Evolutionary conservation across 2,888 invertebrate species (phyloP).

Genomic region (Sarcophaga carnaria): DNA sequence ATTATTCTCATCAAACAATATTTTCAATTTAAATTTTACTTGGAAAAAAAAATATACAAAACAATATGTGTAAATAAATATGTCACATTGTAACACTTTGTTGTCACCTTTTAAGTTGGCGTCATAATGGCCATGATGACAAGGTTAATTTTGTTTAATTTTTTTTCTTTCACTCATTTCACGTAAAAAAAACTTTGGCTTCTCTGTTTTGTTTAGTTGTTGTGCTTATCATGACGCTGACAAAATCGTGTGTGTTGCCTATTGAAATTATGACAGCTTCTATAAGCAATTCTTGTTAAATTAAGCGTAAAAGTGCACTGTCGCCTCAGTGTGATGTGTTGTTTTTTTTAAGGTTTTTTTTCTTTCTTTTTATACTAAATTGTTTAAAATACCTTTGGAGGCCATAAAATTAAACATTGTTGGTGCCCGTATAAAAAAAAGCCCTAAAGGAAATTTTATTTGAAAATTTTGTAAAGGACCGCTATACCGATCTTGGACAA

Average conservation of each 20-base stretch:
- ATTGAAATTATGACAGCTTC: constrained; percentile 73
- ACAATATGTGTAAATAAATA: background rate
- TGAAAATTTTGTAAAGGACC: background rate
- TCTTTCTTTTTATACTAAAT: background rate
- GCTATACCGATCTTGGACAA: too few relatives aligned
- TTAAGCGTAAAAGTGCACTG: constrained; percentile 76
- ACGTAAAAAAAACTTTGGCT: background rate
- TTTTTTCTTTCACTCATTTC: constrained; percentile 29
- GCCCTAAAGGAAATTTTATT: background rate
- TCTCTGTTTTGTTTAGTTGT: constrained; percentile 9
- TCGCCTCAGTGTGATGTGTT: constrained; percentile 11
- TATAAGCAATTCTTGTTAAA: constrained; percentile 75
- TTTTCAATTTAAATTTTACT: too few relatives aligned
- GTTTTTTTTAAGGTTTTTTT: background rate
- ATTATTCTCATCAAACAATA: constrained; percentile 69
- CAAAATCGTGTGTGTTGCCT: constrained; percentile 75
- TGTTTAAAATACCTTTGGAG: background rate
- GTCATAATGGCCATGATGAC: constrained; percentile 53
- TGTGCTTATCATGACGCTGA: constrained; percentile 40
- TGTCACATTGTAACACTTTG: constrained; percentile 41
- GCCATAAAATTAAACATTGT: background rate
- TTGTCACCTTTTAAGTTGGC: constrained; percentile 33
- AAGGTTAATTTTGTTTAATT: constrained; percentile 48
- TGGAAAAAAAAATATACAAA: too few relatives aligned
- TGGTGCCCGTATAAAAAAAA: background rate